phyloP scores from a whole-genome alignment of 2,113 vertebrate species.

The Ptyas mucosa region DNA sequence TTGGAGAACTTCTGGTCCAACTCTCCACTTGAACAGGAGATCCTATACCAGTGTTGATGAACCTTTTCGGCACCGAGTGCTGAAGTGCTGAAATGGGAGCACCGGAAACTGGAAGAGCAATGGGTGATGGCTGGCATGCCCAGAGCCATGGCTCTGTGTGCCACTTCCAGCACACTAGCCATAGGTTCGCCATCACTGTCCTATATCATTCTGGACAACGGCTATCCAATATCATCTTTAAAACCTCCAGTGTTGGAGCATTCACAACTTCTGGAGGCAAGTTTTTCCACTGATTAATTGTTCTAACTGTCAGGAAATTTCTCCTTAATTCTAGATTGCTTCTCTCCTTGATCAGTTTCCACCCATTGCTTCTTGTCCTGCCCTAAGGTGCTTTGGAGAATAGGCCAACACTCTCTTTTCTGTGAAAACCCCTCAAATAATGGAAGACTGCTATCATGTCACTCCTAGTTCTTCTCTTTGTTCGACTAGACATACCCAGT shows the following conservation, averaged over 20 bases:
- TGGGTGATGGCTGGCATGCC: too few species aligned
- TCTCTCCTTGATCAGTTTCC: background rate
- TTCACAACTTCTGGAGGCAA: background rate
- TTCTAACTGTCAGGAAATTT: background rate
- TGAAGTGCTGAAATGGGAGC: too few species aligned
- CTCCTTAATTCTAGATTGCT: background rate
- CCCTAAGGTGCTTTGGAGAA: background rate
- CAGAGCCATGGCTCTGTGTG: too few species aligned
- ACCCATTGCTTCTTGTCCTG: background rate
- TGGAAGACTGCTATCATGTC: background rate
- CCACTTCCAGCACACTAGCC: too few species aligned
- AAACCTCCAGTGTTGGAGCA: background rate
- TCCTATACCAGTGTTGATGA: too few species aligned
- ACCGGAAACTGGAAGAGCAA: too few species aligned
- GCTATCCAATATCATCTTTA: background rate
- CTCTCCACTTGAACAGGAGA: too few species aligned
- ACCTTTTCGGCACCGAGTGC: too few species aligned
- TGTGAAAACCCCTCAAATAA: background rate
- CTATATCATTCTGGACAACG: too few species aligned
- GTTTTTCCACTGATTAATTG: background rate
- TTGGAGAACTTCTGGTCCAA: too few species aligned
- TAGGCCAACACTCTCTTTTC: background rate
- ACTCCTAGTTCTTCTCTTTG: background rate
- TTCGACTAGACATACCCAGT: too few species aligned
- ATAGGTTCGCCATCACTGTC: too few species aligned